Base-by-base conservation (phyloP, 2,888 invertebrate species). In the Melipona bicolor region DNA sequence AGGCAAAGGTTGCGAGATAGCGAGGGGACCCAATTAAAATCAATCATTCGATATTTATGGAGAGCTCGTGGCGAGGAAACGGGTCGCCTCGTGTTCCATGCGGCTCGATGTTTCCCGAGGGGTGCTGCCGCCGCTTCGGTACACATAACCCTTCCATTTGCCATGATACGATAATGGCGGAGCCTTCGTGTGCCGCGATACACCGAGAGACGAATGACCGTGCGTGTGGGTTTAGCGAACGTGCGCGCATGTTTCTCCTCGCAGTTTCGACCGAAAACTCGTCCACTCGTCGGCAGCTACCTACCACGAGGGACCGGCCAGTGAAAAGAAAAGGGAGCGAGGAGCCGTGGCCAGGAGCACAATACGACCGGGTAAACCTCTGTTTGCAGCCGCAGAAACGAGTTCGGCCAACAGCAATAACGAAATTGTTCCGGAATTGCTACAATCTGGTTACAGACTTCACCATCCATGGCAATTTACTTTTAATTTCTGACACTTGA, bases 131-230 rank as follows among this genome's bases (percentile, higher is more conserved):
- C 54, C 36, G 69, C 27, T 62, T 81, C 77, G 81, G 81, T 82
- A 81, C 79, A 84, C 83, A 78, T 67, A 85, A 83, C 78, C 85
- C 85, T 85, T 84, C 82, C 88, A 79, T 84, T 82, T 80, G 77
- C 80, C 69, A 68, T 75, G 81, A 83, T 79, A 84, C 77, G 81
- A 79, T 89, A 89, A 89, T 90, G 81, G 85, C 78, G 82, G 71
- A 82, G 78, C 76, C 80, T 76, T 71, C 65, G 73, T 79, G 71
- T 21, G 21, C 24, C 54, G 54, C n/a, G 80, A 77, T 68, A 77
- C 54, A 79, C n/a, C n/a, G 61, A 54, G 59, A 74, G 75, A 73
- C 71, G 49, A 67, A 75, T 32, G 71, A 27, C 52, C 59, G 24
- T 64, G 52, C 27, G 13, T 27, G 77, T 21, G 32, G 27, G 11